Evolutionary conservation across 1,140 invertebrate species (phyloP).

Genomic region (Cyclargus thomasi): DNA sequence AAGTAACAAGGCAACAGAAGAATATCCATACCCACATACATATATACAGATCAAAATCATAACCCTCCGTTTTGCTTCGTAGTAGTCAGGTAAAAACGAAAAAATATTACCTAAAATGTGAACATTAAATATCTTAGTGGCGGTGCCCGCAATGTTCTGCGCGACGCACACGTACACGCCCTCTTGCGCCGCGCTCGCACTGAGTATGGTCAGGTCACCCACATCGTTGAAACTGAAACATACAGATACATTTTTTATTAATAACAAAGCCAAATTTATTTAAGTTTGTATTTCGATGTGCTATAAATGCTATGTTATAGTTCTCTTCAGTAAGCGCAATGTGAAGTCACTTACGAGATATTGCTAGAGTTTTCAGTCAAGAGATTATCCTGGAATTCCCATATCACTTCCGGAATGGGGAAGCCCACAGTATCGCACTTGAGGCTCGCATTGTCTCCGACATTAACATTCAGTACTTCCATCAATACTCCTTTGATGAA

Average conservation of each 20-base stretch:
- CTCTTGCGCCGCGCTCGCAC: constrained; percentile 37
- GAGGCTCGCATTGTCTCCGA: constrained; percentile 38
- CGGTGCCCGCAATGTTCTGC: constrained; percentile 53
- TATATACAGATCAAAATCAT: no score
- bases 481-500: constrained; percentile 42
- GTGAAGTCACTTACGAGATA: constrained; percentile 40
- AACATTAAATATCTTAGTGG: constrained; percentile 44
- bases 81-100: background rate
- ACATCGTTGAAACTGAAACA: constrained; percentile 50
- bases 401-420: constrained; percentile 51
- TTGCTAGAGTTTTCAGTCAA: constrained; percentile 45
- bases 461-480: constrained; percentile 28
- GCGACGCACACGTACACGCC: constrained; percentile 53
- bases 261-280: no score
- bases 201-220: constrained; percentile 47
- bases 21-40: no score
- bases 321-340: no score
- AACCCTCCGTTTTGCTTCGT: no score
- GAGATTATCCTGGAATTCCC: constrained; percentile 43
- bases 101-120: constrained; percentile 46
- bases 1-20: no score
- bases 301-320: no score
- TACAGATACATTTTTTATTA: background rate
- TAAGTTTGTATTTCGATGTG: no score
- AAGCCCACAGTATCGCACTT: constrained; percentile 63